These are phyloP conservation scores for Mesoligia furuncula DNA, from an alignment of 2,888 invertebrate genomes.

Conservation along the genomic window DNA sequence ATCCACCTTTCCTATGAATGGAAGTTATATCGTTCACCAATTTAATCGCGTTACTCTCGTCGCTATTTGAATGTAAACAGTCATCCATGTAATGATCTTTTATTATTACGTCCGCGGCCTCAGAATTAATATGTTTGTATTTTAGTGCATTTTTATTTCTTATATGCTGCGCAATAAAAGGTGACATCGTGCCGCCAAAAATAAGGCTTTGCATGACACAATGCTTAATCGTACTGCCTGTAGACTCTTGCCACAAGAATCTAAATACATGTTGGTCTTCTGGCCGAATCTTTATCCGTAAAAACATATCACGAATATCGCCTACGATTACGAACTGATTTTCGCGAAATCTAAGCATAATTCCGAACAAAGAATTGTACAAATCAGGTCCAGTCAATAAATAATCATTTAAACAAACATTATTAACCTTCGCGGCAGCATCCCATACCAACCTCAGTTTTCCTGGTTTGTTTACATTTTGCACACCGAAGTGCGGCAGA, in stretches of 20 bases:
- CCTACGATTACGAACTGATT: background rate
- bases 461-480: constrained; percentile 1
- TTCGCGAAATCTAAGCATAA: constrained; percentile 1
- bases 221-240: background rate
- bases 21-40: constrained; percentile 1
- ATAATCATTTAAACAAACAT: constrained; percentile 1
- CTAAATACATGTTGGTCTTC: background rate
- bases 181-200: too few species aligned
- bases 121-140: background rate
- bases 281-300: background rate
- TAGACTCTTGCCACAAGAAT: constrained; percentile 1
- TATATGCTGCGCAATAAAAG: background rate
- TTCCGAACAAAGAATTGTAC: background rate
- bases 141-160: background rate
- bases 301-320: background rate
- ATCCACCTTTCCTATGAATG: constrained; percentile 1
- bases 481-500: background rate
- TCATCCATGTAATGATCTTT: background rate
- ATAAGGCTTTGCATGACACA: background rate
- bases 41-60: background rate
- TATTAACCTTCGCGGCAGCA: background rate
- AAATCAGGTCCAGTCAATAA: constrained; percentile 1
- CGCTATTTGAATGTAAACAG: background rate
- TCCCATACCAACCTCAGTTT: background rate
- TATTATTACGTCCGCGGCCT: background rate